Percentiles rank a stretch among this genome's conserved stretches.
Conservation (phyloP, 2,888 invertebrate species). For the Imbricaverruca yamaguchii region DNA sequence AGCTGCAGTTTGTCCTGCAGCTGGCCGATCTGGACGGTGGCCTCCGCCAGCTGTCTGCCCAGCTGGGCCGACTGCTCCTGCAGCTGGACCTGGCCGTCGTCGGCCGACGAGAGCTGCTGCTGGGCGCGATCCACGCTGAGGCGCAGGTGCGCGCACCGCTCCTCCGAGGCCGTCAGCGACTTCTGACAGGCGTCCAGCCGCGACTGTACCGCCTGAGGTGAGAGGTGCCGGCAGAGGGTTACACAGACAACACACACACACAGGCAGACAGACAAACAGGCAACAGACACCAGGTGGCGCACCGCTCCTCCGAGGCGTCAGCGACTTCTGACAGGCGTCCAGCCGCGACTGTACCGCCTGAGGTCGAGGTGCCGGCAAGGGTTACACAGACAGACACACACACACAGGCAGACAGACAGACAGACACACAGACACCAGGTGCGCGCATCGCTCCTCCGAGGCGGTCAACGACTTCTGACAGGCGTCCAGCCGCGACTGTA, state of each 20-base stretch:
- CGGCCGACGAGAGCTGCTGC: background rate
- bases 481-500: background rate
- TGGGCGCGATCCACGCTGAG: background rate
- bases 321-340: no score
- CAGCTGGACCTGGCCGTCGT: background rate
- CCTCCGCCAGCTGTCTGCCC: background rate
- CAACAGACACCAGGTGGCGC: no score
- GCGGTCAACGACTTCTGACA: background rate
- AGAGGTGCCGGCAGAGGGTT: background rate
- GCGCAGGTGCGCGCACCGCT: conserved; percentile 15
- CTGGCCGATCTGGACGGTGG: background rate
- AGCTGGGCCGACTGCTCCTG: background rate
- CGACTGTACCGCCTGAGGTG: background rate
- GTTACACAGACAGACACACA: no score
- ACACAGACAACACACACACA: no score
- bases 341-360: no score
- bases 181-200: background rate
- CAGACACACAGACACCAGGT: no score
- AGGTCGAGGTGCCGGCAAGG: no score
- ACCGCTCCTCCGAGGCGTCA: no score
- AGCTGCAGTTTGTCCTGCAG: conserved; percentile 45
- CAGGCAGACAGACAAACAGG: no score
- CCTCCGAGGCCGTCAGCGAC: background rate
- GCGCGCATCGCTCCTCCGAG: background rate
- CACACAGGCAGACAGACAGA: no score